Conservation (phyloP, 2,888 invertebrate species). For the Parnassius apollo region DNA sequence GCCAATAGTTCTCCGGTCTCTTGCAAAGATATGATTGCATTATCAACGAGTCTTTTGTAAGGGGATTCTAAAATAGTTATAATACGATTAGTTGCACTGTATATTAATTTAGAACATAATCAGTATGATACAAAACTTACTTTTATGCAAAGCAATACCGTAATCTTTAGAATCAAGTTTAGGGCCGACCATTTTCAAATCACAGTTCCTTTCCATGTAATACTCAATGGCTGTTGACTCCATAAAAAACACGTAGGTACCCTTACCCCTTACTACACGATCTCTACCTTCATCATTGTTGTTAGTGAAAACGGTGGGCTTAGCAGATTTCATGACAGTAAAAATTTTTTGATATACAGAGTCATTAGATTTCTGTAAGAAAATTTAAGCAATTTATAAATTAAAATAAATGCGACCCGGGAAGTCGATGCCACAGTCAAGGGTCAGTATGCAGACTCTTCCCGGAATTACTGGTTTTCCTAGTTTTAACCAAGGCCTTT, state of each 20-base stretch:
- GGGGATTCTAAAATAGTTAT: constrained; percentile 83
- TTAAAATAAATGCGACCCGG: too few relatives aligned
- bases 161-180: constrained; percentile 91
- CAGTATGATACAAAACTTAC: constrained; percentile 72
- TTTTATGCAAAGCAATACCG: constrained; percentile 91
- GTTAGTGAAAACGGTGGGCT: constrained; percentile 89
- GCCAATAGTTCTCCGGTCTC: constrained; percentile 89
- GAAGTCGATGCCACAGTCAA: too few relatives aligned
- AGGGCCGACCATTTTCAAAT: constrained; percentile 89
- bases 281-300: constrained; percentile 92
- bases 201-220: constrained; percentile 89
- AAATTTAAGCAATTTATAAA: not conserved
- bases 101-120: too few relatives aligned
- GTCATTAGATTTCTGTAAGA: constrained; percentile 87
- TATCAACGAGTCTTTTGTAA: constrained; percentile 87
- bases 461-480: too few relatives aligned
- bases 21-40: constrained; percentile 92
- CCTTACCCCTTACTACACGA: constrained; percentile 86
- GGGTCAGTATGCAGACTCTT: too few relatives aligned
- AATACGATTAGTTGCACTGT: too few relatives aligned
- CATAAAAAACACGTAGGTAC: constrained; percentile 96
- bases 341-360: constrained; percentile 94
- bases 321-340: constrained; percentile 91
- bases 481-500: too few relatives aligned
- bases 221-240: constrained; percentile 97